Evolutionary conservation across 2,113 vertebrate species (phyloP), one percentile per base, ranked within the genome.

Genomic region (Plotosus lineatus): DNA sequence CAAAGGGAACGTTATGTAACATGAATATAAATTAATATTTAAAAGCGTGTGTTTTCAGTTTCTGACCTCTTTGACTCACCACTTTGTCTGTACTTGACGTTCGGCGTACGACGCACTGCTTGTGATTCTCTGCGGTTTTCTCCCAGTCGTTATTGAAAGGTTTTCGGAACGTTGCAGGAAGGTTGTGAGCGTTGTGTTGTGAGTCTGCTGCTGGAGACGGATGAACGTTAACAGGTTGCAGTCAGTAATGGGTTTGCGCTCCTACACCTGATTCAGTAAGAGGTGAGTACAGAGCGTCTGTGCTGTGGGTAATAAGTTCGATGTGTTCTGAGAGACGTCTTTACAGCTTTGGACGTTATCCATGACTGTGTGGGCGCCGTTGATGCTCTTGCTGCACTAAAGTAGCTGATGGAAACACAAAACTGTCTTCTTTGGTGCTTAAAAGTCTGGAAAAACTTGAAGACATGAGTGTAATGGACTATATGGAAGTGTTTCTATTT

Each of bases 401-500:
- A 69, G 65, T 44, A 15, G 40, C 69, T 72, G 69, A 50, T 33
- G 44, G 69, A 72, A 72, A 72, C 46, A 72, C 44, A 50, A 50
- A 48, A 72, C 42, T 44, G 6, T 72, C 12, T 72, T 33, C 46
- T 9, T 28, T 21, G 31, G 14, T 28, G 12, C 46, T 50, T 72
- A 33, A 50, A 50, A 72, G 68, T 72, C 42, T 72, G 9, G 1
- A 17, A 33, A 15, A 31, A 33, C 44, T 14, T 72, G 69, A 50
- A 17, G 17, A 19, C 12, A 15, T 33, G 69, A 50, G 69, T 1
- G 44, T 48, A 72, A 72, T 72, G 46, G 69, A 72, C 15, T 19
- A 19, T 31, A 42, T 33, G 42, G 28, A 72, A 50, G 69, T 55
- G 75, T 77, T 44, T 77, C 63, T 77, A 48, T 77, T 63, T 77